Base-by-base conservation (phyloP, 2,113 vertebrate genomes). In the Calyptomena viridis region DNA sequence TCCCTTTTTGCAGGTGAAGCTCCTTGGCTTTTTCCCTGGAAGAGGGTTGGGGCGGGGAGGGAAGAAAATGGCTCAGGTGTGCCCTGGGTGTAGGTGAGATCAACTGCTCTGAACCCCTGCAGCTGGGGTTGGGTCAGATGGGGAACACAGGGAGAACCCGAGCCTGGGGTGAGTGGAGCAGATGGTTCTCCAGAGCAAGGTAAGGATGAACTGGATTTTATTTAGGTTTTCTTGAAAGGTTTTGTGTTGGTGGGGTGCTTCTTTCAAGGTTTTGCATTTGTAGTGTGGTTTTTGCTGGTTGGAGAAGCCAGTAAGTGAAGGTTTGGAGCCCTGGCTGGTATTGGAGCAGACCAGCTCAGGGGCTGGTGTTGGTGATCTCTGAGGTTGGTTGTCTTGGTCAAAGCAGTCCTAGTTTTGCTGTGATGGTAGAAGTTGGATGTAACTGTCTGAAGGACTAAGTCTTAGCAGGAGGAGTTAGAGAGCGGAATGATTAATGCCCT, bases 181-280 rank as follows among this genome's bases (percentile, higher is more conserved):
- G 62, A 4, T 0, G 9, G 31, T 4, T 55, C 39, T 78, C 4
- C 21, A 30, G 58, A 64, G 59, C 25, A 90, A 87, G 92, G 85
- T 72, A 60, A 72, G 71, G 30, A 14, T 71, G 39, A 59, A 8
- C 0, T 42, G 50, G 40, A 2, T 1, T 83, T 73, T 55, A 6
- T 71, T 27, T 19, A 8, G 1, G 1, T 8, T 79, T 87, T 3
- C 4, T 69, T 44, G 11, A 4, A 33, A n/a, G 12, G 23, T 25
- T 7, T 87, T 60, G 14, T 50, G 13, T 30, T 25, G 2, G 2
- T 40, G 21, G 11, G 18, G 28, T 66, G 14, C 6, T 33, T 71
- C 81, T 24, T 63, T 11, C 2, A n/a, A 52, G 16, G 40, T 62
- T 1, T n/a, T 28, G 37, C 0, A 0, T 30, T 42, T 11, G 14